phyloP scores from a whole-genome alignment of 2,113 vertebrate species.

The Cercocebus atys region DNA sequence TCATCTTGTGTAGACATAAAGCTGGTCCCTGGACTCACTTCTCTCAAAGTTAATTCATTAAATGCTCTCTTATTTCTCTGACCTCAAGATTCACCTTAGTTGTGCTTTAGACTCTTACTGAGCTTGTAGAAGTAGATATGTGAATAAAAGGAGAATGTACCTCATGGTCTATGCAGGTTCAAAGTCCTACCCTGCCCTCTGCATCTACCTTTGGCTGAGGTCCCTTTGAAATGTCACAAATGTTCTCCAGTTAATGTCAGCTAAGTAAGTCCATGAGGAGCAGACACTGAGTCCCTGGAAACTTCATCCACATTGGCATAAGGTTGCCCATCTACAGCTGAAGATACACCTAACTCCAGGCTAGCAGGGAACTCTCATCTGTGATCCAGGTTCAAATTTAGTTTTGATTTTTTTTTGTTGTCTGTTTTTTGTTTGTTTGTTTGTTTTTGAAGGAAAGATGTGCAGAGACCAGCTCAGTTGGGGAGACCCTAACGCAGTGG shows the following conservation, averaged over 20 bases:
- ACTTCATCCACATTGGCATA: not conserved
- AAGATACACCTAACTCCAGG: too few relatives aligned
- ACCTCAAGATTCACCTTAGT: not conserved
- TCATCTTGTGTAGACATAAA: not conserved
- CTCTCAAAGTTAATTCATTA: not conserved
- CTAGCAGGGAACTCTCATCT: not conserved
- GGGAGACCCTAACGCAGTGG: too few relatives aligned
- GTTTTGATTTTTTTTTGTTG: too few relatives aligned
- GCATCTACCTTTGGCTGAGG: too few relatives aligned
- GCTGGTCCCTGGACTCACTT: not conserved
- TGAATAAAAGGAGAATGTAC: not conserved
- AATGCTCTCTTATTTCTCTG: not conserved
- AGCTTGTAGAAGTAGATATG: not conserved
- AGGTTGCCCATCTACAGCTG: not conserved
- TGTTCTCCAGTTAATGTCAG: not conserved
- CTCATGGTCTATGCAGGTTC: not conserved
- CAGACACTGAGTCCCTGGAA: not conserved
- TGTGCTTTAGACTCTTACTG: not conserved
- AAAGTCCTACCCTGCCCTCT: not conserved
- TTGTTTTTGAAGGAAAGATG: too few relatives aligned
- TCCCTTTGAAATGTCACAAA: not conserved
- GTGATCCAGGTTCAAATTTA: not conserved
- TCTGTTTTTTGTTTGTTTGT: too few relatives aligned
- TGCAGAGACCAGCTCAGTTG: too few relatives aligned
- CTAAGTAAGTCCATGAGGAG: not conserved